A percentile compares a stretch with the other conserved stretches of the same genome.
phyloP scores from a whole-genome alignment of 2,113 vertebrate genomes.

The Pica pica region DNA sequence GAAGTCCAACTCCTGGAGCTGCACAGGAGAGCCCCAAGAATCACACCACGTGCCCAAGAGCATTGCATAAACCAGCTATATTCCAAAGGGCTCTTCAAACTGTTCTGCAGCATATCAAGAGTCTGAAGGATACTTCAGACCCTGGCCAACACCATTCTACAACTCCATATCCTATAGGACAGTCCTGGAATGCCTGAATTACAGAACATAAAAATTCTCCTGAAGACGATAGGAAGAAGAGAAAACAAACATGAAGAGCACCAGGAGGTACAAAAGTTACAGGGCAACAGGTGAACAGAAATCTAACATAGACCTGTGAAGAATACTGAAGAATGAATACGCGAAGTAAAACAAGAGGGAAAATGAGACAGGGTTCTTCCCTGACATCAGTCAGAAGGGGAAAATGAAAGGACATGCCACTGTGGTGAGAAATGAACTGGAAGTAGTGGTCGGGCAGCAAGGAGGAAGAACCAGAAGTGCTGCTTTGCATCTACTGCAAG shows the following conservation, averaged over 20 bases:
- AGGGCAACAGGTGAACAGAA: not conserved
- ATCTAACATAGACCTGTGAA: not conserved
- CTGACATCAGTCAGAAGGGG: not conserved
- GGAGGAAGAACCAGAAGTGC: not conserved
- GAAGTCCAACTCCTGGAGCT: not conserved
- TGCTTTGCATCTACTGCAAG: not conserved
- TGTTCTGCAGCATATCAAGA: fast-evolving
- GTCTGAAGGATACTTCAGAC: not conserved
- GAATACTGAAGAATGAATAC: not conserved
- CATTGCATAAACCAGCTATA: not conserved
- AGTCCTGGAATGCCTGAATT: not conserved
- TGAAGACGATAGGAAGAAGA: not conserved
- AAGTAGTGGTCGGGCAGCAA: not conserved
- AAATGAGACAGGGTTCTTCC: not conserved
- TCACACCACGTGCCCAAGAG: not conserved
- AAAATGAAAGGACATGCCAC: not conserved
- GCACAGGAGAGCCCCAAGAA: not conserved
- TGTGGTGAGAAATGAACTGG: not conserved
- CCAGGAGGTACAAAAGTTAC: not conserved
- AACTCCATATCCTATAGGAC: not conserved
- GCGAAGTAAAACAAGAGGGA: not conserved
- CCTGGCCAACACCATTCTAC: not conserved
- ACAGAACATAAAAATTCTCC: not conserved
- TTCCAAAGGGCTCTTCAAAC: not conserved
- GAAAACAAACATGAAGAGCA: not conserved